Evolutionary conservation across 2,113 vertebrate species (phyloP), one percentile per base, ranked within the genome.

Genomic region (Sprattus sprattus): DNA sequence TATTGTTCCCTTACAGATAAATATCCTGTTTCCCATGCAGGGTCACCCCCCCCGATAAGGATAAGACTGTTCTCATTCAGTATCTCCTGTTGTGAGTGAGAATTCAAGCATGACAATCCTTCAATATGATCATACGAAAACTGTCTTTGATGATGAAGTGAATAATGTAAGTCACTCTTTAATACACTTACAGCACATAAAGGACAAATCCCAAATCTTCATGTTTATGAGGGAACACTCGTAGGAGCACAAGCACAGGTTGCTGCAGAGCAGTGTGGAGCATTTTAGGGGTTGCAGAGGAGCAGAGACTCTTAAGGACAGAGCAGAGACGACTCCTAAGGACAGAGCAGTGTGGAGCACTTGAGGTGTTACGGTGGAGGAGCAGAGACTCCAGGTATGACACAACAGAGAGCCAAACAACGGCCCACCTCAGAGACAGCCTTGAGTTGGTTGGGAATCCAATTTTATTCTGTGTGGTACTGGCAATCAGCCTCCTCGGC

Each of bases 361-460:
- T 13, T 71, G 64, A 28, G 32, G 1, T 32, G 64, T 13, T 32
- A 71, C n/a, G 13, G 64, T 10, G 25, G 64, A 6, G 64, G 28
- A n/a, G n/a, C n/a, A 28, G 2, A n/a, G 64, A 71, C 28, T 71
- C 2, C 64, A 71, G 10, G 25, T 71, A 28, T 71, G 64, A 71
- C 11, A 71, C 64, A 71, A 71, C 25, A 71, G 64, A 71, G n/a
- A 32, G 64, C 25, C 25, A 71, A 71, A 71, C 28, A 71, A 71
- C 32, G 64, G 25, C 32, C 32, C 64, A 32, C 64, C 25, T 8
- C 64, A 28, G 64, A 71, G 64, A 71, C n/a, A 32, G 20, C 32
- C 57, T 71, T 71, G 64, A 71, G 32, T 71, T 32, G 64, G 7
- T 71, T 71, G 64, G 64, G 64, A 71, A 71, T 71, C 64, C 64